Evolutionary conservation across 1,140 invertebrate species (phyloP), one percentile per base, ranked within the genome.

Genomic region (Drosophila pruinosa): DNA sequence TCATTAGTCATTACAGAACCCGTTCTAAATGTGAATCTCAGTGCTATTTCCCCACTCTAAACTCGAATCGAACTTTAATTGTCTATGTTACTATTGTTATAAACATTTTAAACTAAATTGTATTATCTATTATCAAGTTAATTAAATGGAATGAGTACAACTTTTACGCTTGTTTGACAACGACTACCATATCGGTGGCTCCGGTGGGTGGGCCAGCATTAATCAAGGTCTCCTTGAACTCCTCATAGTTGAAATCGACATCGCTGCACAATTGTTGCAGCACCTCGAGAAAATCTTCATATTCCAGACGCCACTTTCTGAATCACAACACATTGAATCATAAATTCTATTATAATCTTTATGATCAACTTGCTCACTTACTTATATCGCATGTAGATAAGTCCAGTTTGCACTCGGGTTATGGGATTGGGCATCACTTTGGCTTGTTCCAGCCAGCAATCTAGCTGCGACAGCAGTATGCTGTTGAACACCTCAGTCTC

Each of bases 241-340:
- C 70, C 0, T 90, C 85, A 10, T 81, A 48, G 6, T 21, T 39
- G 2, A 80, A 3, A 1, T 77, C 36, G 5, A 68, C 67, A 6
- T 75, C 85, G 0, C 2, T 2, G 39, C 74, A 71, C 22, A 90
- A 56, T 5, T 64, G 56, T 6, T 75, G 56, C 2, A 90, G 57
- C 12, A 90, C 77, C 22, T 90, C 85, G 1, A 88, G 28, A 45
- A 90, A 90, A 22, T 89, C 89, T 38, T 90, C 89, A 34, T 70
- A 90, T 21, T 88, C 85, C 39, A 90, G 54, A 1, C 89, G 89
- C 89, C 89, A 90, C 45, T 90, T 90, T 65, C 89, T 90, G n/a
- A n/a, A 31, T 43, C 38, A 48, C 5, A 17, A 41, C 4, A n/a
- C 3, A 31, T 39, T 8, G 6, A 0, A 7, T 39, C 10, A 4